These are phyloP conservation scores for Busseola fusca DNA, from an alignment of 2,888 invertebrate genomes.

Conservation along the genomic window DNA sequence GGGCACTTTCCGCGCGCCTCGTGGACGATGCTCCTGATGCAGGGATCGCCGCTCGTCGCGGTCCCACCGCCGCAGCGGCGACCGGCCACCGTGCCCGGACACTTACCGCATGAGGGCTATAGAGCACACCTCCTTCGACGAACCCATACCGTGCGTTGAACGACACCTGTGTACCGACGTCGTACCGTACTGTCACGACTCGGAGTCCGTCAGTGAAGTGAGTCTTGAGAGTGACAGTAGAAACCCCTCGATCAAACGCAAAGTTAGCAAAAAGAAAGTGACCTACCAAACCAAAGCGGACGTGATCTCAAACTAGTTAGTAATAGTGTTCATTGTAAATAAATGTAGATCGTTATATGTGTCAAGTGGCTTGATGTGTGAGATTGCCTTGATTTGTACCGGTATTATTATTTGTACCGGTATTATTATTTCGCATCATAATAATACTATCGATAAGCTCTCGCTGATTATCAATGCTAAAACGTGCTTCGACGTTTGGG, in stretches of 20 bases:
- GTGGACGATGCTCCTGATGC: conserved; percentile 84
- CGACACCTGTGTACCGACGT: conserved; percentile 74
- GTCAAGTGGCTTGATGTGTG: conserved; percentile 26
- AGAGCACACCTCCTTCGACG: conserved; percentile 77
- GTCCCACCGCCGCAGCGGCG: conserved; percentile 71
- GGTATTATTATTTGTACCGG: not conserved
- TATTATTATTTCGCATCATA: not conserved
- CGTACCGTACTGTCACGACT: conserved; percentile 75
- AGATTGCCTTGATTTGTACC: conserved; percentile 23
- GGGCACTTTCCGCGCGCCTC: conserved; percentile 78
- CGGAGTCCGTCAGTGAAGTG: conserved; percentile 83
- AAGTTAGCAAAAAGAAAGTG: conserved; percentile 76
- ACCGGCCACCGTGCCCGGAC: conserved; percentile 68
- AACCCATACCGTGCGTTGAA: conserved; percentile 78
- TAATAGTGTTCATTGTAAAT: conserved; percentile 48
- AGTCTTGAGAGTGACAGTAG: conserved; percentile 84
- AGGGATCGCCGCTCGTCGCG: conserved; percentile 79
- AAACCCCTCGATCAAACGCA: conserved; percentile 78
- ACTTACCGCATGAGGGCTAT: conserved; percentile 77
- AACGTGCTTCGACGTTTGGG: not conserved
- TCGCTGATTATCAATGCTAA: not conserved
- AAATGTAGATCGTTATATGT: conserved; percentile 44
- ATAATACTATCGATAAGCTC: too few relatives aligned
- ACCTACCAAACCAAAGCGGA: conserved; percentile 84
- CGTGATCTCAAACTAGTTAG: conserved; percentile 74